These are phyloP conservation scores for Helicorthomorpha holstii DNA, from an alignment of 1,140 invertebrate species.

Conservation along the genomic window DNA sequence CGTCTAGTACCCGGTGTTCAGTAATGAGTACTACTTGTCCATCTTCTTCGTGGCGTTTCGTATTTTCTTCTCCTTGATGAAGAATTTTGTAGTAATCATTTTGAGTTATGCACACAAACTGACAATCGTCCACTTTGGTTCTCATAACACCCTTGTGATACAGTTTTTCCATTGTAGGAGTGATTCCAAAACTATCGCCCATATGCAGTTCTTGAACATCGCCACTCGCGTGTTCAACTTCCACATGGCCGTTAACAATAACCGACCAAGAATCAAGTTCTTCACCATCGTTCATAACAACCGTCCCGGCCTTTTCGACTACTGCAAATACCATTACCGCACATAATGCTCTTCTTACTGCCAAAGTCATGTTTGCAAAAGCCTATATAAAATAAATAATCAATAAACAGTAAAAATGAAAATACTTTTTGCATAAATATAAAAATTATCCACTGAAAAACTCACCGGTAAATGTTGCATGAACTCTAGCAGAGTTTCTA, in stretches of 20 bases:
- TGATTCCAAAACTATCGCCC: conserved; percentile 91
- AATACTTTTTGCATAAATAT: not conserved
- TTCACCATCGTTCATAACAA: conserved; percentile 94
- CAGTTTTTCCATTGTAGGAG: conserved; percentile 87
- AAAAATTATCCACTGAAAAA: not conserved
- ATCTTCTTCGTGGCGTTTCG: conserved; percentile 66
- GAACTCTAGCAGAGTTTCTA: conserved; percentile 88
- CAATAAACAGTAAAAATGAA: not conserved
- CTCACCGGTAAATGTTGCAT: conserved; percentile 69
- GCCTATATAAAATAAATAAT: conserved; percentile 32
- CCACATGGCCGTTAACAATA: conserved; percentile 91
- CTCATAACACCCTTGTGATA: conserved; percentile 91
- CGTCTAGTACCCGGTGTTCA: conserved; percentile 58
- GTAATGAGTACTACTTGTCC: conserved; percentile 79
- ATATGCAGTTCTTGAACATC: conserved; percentile 66
- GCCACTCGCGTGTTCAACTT: conserved; percentile 69
- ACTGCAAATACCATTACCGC: conserved; percentile 89
- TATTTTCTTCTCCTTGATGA: conserved; percentile 83
- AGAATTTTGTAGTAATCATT: conserved; percentile 75
- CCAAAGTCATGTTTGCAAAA: conserved; percentile 81
- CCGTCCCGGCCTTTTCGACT: conserved; percentile 87
- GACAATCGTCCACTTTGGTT: conserved; percentile 91
- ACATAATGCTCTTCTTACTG: conserved; percentile 78
- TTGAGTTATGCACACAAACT: conserved; percentile 97
- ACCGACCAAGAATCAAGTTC: conserved; percentile 99